Conservation (phyloP, 1,140 invertebrate genomes). For the Orussus abietinus region DNA sequence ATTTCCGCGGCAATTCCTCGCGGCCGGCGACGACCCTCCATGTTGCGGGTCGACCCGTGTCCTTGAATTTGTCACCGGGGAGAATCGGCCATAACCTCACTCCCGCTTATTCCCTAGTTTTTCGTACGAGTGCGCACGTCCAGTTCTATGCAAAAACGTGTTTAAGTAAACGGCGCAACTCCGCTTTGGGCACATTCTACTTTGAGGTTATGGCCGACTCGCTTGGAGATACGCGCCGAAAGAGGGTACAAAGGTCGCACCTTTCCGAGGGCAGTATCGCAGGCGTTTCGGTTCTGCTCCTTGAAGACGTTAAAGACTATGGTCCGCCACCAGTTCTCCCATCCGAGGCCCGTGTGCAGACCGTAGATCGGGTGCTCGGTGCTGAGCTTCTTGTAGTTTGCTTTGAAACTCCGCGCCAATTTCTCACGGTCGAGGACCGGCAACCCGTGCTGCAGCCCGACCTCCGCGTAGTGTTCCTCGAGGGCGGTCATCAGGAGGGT, state of each 20-base stretch:
- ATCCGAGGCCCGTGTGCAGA: constrained; percentile 60
- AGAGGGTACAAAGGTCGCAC: constrained; percentile 27
- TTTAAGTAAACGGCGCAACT: no score
- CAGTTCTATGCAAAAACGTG: no score
- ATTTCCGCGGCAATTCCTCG: no score
- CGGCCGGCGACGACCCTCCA: no score
- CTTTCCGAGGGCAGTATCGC: constrained; percentile 32
- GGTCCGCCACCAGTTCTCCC: constrained; percentile 77
- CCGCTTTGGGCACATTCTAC: no score
- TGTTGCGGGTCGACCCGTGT: no score
- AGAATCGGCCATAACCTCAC: no score
- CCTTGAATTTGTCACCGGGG: no score
- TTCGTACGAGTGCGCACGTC: no score
- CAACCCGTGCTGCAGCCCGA: constrained; percentile 67
- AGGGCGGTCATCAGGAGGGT: constrained; percentile 71
- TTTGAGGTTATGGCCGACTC: no score
- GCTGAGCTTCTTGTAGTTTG: constrained; percentile 60
- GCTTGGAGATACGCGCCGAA: no score
- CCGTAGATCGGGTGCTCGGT: constrained; percentile 79
- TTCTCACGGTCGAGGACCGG: constrained; percentile 54
- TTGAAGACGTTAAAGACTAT: constrained; percentile 66
- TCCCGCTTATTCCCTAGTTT: no score
- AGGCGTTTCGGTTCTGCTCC: constrained; percentile 36
- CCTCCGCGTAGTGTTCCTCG: constrained; percentile 69
- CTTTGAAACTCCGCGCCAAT: constrained; percentile 63